Conservation (phyloP, 2,113 vertebrate species). For the Lagopus muta region DNA sequence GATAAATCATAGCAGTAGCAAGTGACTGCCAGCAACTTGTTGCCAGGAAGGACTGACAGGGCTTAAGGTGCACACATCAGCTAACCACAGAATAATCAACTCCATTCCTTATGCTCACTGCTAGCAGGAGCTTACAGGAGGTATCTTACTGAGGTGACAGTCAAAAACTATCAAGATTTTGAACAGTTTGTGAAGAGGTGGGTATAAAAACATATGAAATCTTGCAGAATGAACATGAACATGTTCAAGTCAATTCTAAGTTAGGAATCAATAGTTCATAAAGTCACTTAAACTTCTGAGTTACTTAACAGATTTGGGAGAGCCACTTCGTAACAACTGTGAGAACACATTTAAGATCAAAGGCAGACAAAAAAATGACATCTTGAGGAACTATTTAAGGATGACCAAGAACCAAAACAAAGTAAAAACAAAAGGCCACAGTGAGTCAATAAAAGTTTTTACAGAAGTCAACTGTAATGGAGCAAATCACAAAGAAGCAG, state of each 20-base stretch:
- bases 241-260: neutral
- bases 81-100: neutral
- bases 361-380: neutral
- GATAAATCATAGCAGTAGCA: neutral
- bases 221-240: neutral
- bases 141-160: fast-evolving
- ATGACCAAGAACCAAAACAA: neutral
- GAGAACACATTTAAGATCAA: neutral
- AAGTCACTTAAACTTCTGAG: neutral
- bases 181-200: fast-evolving
- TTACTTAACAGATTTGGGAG: neutral
- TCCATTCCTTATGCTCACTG: neutral
- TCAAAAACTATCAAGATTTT: neutral
- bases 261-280: neutral
- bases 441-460: neutral
- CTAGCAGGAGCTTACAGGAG: neutral
- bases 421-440: neutral
- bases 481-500: neutral
- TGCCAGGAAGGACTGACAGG: neutral
- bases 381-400: neutral
- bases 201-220: neutral
- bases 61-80: neutral
- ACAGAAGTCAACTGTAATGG: neutral
- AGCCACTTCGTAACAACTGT: neutral
- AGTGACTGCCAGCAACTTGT: neutral